These are phyloP conservation scores for Halictus rubicundus DNA, from an alignment of 1,140 invertebrate species.

Conservation along the genomic window DNA sequence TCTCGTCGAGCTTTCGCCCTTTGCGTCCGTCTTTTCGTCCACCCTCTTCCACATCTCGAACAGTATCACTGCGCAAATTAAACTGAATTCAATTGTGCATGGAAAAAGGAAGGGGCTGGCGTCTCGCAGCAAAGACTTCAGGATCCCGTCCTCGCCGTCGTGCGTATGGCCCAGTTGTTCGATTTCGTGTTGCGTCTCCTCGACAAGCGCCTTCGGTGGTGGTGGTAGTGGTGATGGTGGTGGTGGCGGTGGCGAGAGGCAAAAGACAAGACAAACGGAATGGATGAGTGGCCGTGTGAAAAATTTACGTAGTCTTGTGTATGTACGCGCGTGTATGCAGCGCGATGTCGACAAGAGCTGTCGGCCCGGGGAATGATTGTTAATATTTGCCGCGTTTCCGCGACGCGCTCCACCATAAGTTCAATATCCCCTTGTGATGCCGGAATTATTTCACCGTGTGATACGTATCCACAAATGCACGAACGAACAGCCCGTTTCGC, in stretches of 20 bases:
- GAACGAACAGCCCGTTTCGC: slow-evolving; percentile 48
- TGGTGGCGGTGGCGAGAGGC: background rate
- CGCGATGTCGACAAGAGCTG: background rate
- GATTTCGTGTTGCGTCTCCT: slow-evolving; percentile 91
- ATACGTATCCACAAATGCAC: slow-evolving; percentile 33
- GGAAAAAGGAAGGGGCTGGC: slow-evolving; percentile 93
- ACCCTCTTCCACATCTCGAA: slow-evolving; percentile 92
- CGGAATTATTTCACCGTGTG: slow-evolving; percentile 16
- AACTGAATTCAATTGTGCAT: slow-evolving; percentile 93
- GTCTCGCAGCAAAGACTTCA: slow-evolving; percentile 86
- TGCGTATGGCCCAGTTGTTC: slow-evolving; percentile 81
- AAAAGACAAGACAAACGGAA: slow-evolving; percentile 24
- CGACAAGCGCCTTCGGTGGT: slow-evolving; percentile 81
- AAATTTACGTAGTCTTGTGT: background rate
- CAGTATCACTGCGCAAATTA: slow-evolving; percentile 91
- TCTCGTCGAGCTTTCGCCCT: slow-evolving; percentile 75
- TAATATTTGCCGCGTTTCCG: background rate
- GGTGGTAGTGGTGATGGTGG: too few relatives aligned
- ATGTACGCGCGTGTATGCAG: background rate
- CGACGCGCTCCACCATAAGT: slow-evolving; percentile 21
- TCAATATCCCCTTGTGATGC: background rate
- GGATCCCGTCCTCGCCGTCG: slow-evolving; percentile 82
- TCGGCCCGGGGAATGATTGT: background rate
- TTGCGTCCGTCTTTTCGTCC: slow-evolving; percentile 69
- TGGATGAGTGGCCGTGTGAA: background rate